These are phyloP conservation scores for Papilio machaon DNA, from an alignment of 1,140 invertebrate species.

Conservation along the genomic window DNA sequence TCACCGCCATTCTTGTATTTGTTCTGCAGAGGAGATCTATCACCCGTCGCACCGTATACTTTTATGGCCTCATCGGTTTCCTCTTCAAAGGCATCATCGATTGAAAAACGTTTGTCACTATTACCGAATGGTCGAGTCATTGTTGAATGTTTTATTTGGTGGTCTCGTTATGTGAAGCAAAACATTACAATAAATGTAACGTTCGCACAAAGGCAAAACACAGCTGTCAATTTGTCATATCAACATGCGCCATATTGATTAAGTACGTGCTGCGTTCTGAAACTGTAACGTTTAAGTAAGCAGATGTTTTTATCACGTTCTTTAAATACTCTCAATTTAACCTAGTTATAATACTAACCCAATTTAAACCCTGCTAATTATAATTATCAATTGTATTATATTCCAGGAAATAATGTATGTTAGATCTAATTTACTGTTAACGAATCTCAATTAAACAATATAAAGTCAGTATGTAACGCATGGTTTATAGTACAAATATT, in stretches of 20 bases:
- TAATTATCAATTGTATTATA: conserved; percentile 7
- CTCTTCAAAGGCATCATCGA: conserved; percentile 92
- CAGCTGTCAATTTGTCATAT: conserved; percentile 77
- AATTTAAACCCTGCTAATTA: not conserved
- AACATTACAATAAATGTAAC: conserved; percentile 68
- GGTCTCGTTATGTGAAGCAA: conserved; percentile 62
- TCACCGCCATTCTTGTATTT: conserved; percentile 77
- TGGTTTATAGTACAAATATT: not conserved
- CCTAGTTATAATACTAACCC: conserved; percentile 5
- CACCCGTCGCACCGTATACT: conserved; percentile 88
- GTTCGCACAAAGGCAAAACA: conserved; percentile 67
- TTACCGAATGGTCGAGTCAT: conserved; percentile 77
- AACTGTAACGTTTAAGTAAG: conserved; percentile 17
- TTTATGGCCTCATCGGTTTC: conserved; percentile 90
- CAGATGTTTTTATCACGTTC: not conserved
- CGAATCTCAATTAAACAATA: not conserved
- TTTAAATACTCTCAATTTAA: conserved; percentile 15
- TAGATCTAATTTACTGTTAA: not conserved
- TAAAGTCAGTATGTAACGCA: not conserved
- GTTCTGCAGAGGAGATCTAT: conserved; percentile 81
- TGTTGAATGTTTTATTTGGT: conserved; percentile 63
- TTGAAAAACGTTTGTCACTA: conserved; percentile 86
- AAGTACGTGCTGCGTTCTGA: conserved; percentile 46
- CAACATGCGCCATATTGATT: conserved; percentile 79
- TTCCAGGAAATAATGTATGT: not conserved